Percentiles rank a stretch among this genome's conserved stretches.
phyloP scores from a whole-genome alignment of 2,113 vertebrate genomes.

The Gavia stellata region DNA sequence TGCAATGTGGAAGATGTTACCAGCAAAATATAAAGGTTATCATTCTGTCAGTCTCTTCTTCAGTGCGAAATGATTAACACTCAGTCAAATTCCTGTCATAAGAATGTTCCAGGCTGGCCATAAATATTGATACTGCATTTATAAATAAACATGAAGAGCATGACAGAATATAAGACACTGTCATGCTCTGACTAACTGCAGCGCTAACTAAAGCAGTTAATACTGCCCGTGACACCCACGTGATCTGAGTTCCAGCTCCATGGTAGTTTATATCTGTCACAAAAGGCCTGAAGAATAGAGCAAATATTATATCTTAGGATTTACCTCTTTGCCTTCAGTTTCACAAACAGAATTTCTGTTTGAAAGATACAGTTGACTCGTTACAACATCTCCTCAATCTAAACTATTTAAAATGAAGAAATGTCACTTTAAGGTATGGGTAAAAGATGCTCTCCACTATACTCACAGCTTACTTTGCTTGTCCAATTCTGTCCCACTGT shows the following conservation, averaged over 20 bases:
- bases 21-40: constrained; percentile 49
- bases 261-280: neutral
- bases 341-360: neutral
- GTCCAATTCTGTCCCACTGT: neutral
- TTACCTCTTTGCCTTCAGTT: neutral
- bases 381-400: neutral
- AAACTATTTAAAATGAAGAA: neutral
- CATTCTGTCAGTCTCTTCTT: constrained; percentile 34
- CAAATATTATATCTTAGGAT: neutral
- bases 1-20: neutral
- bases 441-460: neutral
- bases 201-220: neutral
- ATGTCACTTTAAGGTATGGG: neutral
- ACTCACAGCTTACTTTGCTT: neutral
- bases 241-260: neutral
- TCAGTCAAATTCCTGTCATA: neutral
- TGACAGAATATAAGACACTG: constrained; percentile 4
- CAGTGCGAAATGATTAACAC: neutral
- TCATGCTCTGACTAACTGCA: neutral
- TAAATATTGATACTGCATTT: constrained; percentile 37
- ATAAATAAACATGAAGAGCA: constrained; percentile 32
- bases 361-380: neutral
- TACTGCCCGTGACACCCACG: neutral
- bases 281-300: neutral
- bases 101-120: neutral